Evolutionary conservation across 2,797 vertebrate genomes (phyloP).

Genomic region (Enteromius anoplus): DNA sequence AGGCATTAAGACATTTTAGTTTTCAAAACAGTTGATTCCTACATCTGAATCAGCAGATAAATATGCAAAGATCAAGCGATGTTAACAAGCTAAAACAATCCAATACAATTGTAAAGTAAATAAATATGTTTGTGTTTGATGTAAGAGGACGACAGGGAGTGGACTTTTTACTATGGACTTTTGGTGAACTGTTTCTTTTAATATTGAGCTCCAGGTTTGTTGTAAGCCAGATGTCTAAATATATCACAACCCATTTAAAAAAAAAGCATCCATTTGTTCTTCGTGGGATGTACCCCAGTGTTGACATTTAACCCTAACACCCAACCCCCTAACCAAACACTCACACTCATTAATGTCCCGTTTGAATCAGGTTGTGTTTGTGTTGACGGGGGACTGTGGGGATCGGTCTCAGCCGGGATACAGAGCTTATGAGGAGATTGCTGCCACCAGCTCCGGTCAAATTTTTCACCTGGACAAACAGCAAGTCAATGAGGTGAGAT

Average conservation of each 20-base stretch:
- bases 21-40: not conserved
- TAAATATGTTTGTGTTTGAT: not conserved
- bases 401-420: slow-evolving; percentile 93
- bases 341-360: not conserved
- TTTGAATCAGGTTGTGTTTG: slow-evolving; percentile 88
- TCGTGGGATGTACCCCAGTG: slow-evolving; percentile 11
- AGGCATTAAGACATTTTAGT: not conserved
- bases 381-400: slow-evolving; percentile 94
- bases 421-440: slow-evolving; percentile 90
- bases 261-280: slow-evolving; percentile 21
- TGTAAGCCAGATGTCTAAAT: not conserved
- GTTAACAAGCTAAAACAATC: not conserved
- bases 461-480: slow-evolving; percentile 97
- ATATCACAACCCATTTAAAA: not conserved
- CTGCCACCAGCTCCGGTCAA: slow-evolving; percentile 92
- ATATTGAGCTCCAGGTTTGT: not conserved
- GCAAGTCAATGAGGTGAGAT: slow-evolving; percentile 92
- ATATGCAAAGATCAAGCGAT: not conserved
- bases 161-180: not conserved
- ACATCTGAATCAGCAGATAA: not conserved
- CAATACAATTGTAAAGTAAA: not conserved
- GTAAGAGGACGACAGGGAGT: not conserved
- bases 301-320: slow-evolving; percentile 23
- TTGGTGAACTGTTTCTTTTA: not conserved
- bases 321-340: slow-evolving; percentile 23